Percentiles rank a stretch among this genome's conserved stretches.
Conservation (phyloP, 2,888 invertebrate species). For the Drosophila anomalata region DNA sequence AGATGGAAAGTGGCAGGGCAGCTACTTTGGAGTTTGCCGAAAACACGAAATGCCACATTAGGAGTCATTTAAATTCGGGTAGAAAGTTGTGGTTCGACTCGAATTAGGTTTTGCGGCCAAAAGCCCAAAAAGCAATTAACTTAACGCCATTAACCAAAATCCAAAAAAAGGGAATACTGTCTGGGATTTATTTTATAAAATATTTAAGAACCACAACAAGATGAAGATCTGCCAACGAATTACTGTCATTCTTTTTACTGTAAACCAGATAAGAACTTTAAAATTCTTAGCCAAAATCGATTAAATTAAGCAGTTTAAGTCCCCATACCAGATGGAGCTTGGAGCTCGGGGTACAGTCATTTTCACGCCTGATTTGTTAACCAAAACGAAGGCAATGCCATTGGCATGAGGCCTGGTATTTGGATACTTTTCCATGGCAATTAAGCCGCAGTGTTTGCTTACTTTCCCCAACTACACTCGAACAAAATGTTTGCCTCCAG, state of each 20-base stretch:
- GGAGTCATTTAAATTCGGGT: slow-evolving; percentile 39
- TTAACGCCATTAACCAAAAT: slow-evolving; percentile 31
- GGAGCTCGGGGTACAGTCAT: slow-evolving; percentile 40
- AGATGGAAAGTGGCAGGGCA: neutral
- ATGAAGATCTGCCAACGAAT: slow-evolving; percentile 31
- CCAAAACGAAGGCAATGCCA: slow-evolving; percentile 41
- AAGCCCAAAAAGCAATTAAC: slow-evolving; percentile 43
- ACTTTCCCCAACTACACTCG: slow-evolving; percentile 29
- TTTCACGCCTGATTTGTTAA: slow-evolving; percentile 53
- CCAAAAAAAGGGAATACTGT: slow-evolving; percentile 2
- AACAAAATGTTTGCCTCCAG: neutral
- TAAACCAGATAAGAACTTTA: slow-evolving; percentile 54
- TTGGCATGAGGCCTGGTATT: slow-evolving; percentile 39
- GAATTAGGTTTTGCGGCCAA: slow-evolving; percentile 37
- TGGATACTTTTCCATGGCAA: slow-evolving; percentile 46
- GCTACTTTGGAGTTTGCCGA: slow-evolving; percentile 28
- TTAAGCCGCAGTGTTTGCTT: slow-evolving; percentile 39
- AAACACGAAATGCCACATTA: slow-evolving; percentile 32
- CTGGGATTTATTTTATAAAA: neutral
- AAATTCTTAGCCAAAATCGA: slow-evolving; percentile 47
- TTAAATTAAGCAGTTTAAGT: slow-evolving; percentile 50
- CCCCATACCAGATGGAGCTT: slow-evolving; percentile 1
- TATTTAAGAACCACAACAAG: neutral
- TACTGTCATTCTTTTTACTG: slow-evolving; percentile 16
- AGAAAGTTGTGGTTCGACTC: slow-evolving; percentile 33